phyloP scores from a whole-genome alignment of 2,797 vertebrate species.

The Tympanoctomys barrerae region DNA sequence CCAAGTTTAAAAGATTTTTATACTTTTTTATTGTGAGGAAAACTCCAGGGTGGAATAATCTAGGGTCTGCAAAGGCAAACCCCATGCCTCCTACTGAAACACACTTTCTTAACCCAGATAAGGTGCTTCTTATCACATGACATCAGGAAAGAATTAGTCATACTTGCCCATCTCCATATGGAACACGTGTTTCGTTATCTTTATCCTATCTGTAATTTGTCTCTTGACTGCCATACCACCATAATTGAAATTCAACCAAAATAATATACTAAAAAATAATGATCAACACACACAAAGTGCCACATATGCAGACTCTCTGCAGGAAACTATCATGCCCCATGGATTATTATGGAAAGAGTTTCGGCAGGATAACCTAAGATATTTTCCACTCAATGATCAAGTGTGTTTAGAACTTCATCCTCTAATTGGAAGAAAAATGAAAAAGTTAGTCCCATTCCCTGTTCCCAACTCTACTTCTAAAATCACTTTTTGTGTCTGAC shows the following conservation, averaged over 20 bases:
- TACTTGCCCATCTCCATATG: not conserved
- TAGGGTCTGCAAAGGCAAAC: not conserved
- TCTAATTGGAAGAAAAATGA: not conserved
- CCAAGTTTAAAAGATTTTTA: not conserved
- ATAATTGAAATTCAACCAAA: not conserved
- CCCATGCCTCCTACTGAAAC: not conserved
- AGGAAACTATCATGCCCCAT: not conserved
- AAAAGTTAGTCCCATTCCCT: not conserved
- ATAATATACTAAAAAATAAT: not conserved
- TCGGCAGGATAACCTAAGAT: not conserved
- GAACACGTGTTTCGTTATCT: not conserved
- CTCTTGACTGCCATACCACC: not conserved
- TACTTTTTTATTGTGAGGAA: not conserved
- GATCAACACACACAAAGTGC: not conserved
- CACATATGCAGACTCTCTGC: not conserved
- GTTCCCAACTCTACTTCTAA: constrained; percentile 1
- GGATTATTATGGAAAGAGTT: not conserved
- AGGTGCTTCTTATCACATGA: not conserved
- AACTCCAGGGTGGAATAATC: not conserved
- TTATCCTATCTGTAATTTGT: not conserved
- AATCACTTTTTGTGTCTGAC: not conserved
- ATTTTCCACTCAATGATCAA: not conserved
- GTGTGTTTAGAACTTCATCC: not conserved
- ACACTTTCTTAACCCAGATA: not conserved
- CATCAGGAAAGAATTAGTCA: not conserved